A percentile compares a stretch with the other conserved stretches of the same genome.
Conservation (phyloP, 1,140 invertebrate species). For the Brachionus asplanchnoidis region DNA sequence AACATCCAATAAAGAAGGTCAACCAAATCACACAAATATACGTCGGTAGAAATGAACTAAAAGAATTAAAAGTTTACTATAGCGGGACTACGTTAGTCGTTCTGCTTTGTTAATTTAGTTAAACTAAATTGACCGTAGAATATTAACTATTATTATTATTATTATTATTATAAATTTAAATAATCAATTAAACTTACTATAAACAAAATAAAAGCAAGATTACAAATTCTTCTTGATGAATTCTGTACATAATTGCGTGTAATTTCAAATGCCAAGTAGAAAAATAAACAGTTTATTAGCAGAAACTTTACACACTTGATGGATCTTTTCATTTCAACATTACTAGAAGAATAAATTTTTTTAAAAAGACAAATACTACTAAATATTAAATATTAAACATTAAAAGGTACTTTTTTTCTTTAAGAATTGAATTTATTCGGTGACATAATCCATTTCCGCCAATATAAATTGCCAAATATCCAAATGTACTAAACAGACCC, state of each 20-base stretch:
- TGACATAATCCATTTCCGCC: slow-evolving; percentile 47
- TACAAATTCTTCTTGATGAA: slow-evolving; percentile 1
- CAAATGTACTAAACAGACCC: slow-evolving; percentile 74
- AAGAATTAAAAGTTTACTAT: too few species aligned
- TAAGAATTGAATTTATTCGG: not conserved
- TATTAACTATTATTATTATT: too few species aligned
- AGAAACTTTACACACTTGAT: not conserved
- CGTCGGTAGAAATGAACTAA: too few species aligned
- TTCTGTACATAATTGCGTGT: not conserved
- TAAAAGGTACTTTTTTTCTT: not conserved
- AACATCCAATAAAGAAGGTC: too few species aligned
- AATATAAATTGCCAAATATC: slow-evolving; percentile 77
- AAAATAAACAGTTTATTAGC: not conserved
- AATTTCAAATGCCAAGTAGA: not conserved
- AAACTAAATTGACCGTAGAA: too few species aligned
- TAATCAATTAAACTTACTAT: not conserved
- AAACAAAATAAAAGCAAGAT: not conserved
- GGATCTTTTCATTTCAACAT: not conserved
- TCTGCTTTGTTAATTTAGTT: too few species aligned
- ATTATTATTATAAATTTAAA: too few species aligned
- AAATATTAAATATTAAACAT: not conserved
- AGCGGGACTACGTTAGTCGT: too few species aligned
- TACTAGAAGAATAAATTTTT: not conserved
- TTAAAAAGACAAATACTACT: not conserved
- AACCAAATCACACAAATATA: too few species aligned